These are phyloP conservation scores for Doryteuthis pealeii DNA, from an alignment of 1,140 invertebrate genomes.

Conservation along the genomic window DNA sequence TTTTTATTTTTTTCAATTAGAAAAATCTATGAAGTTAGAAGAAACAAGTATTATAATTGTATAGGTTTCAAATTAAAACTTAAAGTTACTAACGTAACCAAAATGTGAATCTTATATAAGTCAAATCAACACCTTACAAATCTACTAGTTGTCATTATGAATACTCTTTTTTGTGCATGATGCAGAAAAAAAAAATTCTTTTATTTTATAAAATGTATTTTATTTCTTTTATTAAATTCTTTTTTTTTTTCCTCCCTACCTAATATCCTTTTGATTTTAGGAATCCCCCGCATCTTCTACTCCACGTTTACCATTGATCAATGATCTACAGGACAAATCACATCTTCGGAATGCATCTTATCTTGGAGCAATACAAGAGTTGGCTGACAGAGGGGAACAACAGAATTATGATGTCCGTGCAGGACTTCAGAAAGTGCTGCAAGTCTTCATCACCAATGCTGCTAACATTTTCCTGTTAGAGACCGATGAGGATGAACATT, in stretches of 20 bases:
- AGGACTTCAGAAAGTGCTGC: constrained; percentile 79
- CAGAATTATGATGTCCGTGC: constrained; percentile 49
- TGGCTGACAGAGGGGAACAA: constrained; percentile 44
- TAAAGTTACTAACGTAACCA: too few species aligned
- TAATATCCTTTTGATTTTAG: neutral
- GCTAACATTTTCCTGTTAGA: constrained; percentile 79
- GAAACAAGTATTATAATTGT: too few species aligned
- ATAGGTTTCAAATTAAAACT: too few species aligned
- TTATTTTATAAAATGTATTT: too few species aligned
- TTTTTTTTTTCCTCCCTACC: neutral
- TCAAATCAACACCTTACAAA: too few species aligned
- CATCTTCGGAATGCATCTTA: constrained; percentile 50
- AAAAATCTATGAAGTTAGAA: too few species aligned
- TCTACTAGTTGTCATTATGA: too few species aligned
- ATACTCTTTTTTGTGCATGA: too few species aligned
- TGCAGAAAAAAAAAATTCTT: too few species aligned
- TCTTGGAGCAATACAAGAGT: constrained; percentile 49
- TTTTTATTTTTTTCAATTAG: too few species aligned
- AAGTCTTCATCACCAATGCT: constrained; percentile 93
- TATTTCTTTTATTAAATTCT: too few species aligned
- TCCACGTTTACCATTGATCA: constrained; percentile 1
- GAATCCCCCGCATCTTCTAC: constrained; percentile 3
- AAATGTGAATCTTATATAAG: too few species aligned
- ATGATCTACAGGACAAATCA: constrained; percentile 24
- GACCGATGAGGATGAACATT: constrained; percentile 31